These are phyloP conservation scores for Agrotis puta DNA, from an alignment of 2,888 invertebrate genomes.

Conservation along the genomic window DNA sequence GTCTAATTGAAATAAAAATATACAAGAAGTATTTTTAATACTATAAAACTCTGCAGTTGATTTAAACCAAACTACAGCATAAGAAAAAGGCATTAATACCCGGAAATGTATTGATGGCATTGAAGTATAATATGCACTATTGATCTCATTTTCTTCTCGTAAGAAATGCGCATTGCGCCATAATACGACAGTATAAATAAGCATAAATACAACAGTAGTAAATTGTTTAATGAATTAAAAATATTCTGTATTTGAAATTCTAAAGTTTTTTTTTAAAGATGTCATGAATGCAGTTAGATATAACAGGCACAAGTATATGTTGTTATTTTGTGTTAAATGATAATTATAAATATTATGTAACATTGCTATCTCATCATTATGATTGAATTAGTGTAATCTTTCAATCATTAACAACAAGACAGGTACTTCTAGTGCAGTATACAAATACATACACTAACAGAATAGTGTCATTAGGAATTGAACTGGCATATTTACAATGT, in stretches of 20 bases:
- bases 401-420: neutral
- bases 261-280: neutral
- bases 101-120: slow-evolving; percentile 29
- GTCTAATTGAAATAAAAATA: slow-evolving; percentile 17
- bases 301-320: neutral
- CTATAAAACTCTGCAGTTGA: slow-evolving; percentile 7
- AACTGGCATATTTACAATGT: too few species aligned
- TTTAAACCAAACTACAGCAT: neutral
- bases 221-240: slow-evolving; percentile 9
- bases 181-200: slow-evolving; percentile 13
- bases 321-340: neutral
- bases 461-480: neutral
- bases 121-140: slow-evolving; percentile 53
- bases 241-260: neutral
- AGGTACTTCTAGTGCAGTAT: neutral
- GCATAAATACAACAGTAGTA: too few species aligned
- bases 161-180: slow-evolving; percentile 57
- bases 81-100: slow-evolving; percentile 25
- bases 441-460: neutral
- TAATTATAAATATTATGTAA: slow-evolving; percentile 5
- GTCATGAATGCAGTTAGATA: neutral
- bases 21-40: neutral
- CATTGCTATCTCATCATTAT: slow-evolving; percentile 10
- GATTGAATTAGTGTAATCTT: neutral
- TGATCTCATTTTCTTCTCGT: slow-evolving; percentile 40